A percentile compares a stretch with the other conserved stretches of the same genome.
Conservation (phyloP, 2,888 invertebrate species). For the Sipha maydis region DNA sequence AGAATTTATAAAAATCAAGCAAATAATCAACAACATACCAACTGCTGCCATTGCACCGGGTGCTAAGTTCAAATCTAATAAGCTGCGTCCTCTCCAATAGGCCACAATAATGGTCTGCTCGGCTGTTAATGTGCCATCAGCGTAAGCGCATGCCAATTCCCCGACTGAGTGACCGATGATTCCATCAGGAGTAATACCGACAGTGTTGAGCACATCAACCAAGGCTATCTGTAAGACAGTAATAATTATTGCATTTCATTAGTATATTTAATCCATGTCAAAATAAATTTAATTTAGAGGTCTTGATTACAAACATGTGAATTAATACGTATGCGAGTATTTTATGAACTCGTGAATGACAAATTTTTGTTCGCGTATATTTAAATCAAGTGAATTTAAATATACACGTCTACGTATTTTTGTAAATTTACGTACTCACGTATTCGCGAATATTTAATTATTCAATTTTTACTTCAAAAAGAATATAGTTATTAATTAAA, state of each 20-base stretch:
- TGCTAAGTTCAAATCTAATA: constrained; percentile 78
- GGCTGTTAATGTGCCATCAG: constrained; percentile 86
- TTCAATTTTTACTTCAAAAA: too few species aligned
- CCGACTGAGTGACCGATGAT: constrained; percentile 89
- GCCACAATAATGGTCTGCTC: constrained; percentile 95
- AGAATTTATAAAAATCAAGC: background rate
- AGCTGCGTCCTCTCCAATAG: constrained; percentile 90
- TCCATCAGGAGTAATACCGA: constrained; percentile 88
- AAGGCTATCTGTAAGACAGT: constrained; percentile 82
- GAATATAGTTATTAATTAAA: too few species aligned
- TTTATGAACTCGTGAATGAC: too few species aligned
- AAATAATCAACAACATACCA: constrained; percentile 69
- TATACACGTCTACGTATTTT: too few species aligned
- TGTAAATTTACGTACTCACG: too few species aligned
- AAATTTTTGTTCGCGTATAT: too few species aligned
- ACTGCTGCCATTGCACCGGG: constrained; percentile 92
- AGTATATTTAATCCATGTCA: background rate
- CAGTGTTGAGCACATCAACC: constrained; percentile 81
- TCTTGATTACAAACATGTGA: too few species aligned
- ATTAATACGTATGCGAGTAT: too few species aligned
- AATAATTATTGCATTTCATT: background rate
- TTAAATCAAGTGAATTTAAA: too few species aligned
- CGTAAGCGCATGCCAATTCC: constrained; percentile 75
- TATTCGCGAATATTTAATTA: too few species aligned
- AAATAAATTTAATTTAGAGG: too few species aligned